Conservation (phyloP, 2,113 vertebrate genomes). For the Varanus salvator region DNA sequence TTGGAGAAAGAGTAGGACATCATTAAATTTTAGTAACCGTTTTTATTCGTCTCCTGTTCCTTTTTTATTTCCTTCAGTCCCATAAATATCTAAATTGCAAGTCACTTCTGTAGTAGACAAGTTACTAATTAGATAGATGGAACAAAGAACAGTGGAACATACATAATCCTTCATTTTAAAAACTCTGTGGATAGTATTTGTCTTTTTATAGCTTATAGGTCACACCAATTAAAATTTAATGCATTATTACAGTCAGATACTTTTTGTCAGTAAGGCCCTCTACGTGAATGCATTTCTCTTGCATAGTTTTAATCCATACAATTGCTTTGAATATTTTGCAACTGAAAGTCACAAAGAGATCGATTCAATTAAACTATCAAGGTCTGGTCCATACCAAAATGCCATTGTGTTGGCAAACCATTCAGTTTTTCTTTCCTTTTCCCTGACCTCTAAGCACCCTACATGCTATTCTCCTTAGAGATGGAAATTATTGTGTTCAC, state of each 20-base stretch:
- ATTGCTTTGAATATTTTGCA: conserved; percentile 7
- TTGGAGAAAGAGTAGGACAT: background rate
- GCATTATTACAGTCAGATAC: background rate
- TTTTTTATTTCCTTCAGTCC: fast-evolving
- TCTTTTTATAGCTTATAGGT: conserved; percentile 17
- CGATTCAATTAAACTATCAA: conserved; percentile 26
- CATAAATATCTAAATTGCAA: background rate
- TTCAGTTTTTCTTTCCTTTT: background rate
- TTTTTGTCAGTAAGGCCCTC: conserved; percentile 10
- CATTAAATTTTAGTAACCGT: background rate
- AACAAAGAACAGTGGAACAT: conserved; percentile 4
- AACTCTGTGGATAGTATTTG: conserved; percentile 11
- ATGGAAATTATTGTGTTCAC: conserved; percentile 65
- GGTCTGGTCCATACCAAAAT: conserved; percentile 20
- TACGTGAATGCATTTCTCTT: background rate
- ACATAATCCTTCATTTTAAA: background rate
- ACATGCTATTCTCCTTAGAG: conserved; percentile 37
- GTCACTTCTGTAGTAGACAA: background rate
- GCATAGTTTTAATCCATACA: background rate
- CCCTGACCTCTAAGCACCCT: background rate
- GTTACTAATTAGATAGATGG: background rate
- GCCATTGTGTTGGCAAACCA: conserved; percentile 26
- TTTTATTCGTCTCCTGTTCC: background rate
- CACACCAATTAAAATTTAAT: conserved; percentile 32
- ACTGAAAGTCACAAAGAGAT: conserved; percentile 5